These are phyloP conservation scores for Heterodera filipjevi DNA, from an alignment of 2,888 invertebrate genomes.

Conservation along the genomic window DNA sequence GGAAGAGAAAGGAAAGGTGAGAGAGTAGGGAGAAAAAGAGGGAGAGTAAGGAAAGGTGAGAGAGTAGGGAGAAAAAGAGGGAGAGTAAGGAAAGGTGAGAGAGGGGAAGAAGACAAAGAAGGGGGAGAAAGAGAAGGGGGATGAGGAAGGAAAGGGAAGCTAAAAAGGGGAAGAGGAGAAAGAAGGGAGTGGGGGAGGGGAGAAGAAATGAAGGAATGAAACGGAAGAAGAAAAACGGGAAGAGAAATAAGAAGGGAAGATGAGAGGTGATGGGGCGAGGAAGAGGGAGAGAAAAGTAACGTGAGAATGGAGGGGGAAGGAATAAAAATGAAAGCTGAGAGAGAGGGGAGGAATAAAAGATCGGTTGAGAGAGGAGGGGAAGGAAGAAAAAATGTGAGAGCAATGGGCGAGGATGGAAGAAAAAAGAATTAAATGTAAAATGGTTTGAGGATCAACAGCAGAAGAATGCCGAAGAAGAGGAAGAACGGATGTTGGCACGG, in stretches of 20 bases:
- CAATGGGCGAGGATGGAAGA: conserved; percentile 24
- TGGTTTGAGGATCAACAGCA: conserved; percentile 22
- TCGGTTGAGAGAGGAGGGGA: no score
- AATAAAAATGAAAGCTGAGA: conserved; percentile 33
- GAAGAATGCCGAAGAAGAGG: conserved; percentile 2
- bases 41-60: conserved; percentile 21
- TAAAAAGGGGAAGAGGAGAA: no score
- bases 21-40: conserved; percentile 39
- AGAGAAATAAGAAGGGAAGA: no score
- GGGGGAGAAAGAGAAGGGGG: no score
- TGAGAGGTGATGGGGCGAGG: no score
- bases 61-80: conserved; percentile 10
- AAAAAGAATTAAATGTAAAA: conserved; percentile 35
- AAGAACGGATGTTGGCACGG: conserved; percentile 23
- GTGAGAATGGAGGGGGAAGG: background rate
- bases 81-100: background rate
- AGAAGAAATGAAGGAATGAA: no score
- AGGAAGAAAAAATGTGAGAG: no score
- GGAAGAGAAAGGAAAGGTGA: conserved; percentile 37
- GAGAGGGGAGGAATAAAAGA: no score
- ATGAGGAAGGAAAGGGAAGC: background rate
- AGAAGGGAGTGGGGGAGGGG: no score
- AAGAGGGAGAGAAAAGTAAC: no score
- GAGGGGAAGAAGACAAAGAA: no score
- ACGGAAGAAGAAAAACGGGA: no score